phyloP scores from a whole-genome alignment of 1,140 invertebrate species.

The Trinorchestia longiramus region DNA sequence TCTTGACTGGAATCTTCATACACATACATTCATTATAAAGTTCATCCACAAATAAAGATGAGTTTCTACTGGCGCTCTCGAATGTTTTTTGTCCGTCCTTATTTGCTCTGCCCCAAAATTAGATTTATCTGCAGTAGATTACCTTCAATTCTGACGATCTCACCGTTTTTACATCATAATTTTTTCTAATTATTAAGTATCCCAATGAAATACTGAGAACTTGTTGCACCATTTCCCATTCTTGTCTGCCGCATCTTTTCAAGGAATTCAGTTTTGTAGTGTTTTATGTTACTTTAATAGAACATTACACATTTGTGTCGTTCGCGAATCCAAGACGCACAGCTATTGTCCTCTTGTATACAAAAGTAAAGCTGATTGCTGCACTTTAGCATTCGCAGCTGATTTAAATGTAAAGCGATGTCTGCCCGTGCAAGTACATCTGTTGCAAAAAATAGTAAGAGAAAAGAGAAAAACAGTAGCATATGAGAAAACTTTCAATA shows the following conservation, averaged over 20 bases:
- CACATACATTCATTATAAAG: not conserved
- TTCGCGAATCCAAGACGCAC: not conserved
- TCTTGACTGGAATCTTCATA: not conserved
- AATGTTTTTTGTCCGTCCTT: not conserved
- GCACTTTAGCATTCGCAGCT: too few relatives aligned
- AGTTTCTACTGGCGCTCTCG: not conserved
- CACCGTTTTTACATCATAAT: not conserved
- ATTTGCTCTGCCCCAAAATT: not conserved
- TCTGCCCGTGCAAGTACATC: too few relatives aligned
- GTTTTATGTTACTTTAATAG: not conserved
- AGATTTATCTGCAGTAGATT: not conserved
- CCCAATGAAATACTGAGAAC: too few relatives aligned
- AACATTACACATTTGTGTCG: not conserved
- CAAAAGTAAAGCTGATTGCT: too few relatives aligned
- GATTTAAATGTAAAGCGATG: too few relatives aligned
- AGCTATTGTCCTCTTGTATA: too few relatives aligned
- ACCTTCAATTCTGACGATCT: not conserved
- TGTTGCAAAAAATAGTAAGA: too few relatives aligned
- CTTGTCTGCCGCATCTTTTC: not conserved
- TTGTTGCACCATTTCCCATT: not conserved
- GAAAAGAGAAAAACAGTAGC: too few relatives aligned
- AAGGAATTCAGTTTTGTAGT: not conserved
- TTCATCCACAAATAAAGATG: not conserved
- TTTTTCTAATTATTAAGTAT: too few relatives aligned
- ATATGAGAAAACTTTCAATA: too few relatives aligned